phyloP scores from a whole-genome alignment of 2,888 invertebrate species.

The Eupsilia transversa region DNA sequence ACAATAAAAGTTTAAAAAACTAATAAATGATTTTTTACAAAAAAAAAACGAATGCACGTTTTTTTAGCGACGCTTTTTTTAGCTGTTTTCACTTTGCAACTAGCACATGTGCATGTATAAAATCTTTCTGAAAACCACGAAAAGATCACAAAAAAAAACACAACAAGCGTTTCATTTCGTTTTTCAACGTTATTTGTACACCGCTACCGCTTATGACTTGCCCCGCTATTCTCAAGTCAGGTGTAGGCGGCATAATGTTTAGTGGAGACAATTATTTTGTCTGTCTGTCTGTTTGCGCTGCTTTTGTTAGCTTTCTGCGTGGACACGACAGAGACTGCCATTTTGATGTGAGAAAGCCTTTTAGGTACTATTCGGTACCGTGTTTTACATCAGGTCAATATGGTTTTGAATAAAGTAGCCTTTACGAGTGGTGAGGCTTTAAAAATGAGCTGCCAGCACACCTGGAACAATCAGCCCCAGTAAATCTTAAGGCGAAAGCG shows the following conservation, averaged over 20 bases:
- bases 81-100: too few relatives aligned
- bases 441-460: background rate
- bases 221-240: conserved; percentile 58
- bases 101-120: too few relatives aligned
- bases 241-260: conserved; percentile 84
- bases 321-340: conserved; percentile 66
- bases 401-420: background rate
- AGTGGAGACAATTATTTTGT: conserved; percentile 85
- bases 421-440: background rate
- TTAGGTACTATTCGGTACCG: background rate
- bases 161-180: too few relatives aligned
- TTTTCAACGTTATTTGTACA: background rate
- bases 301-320: conserved; percentile 65
- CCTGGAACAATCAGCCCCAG: background rate
- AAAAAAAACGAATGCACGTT: too few relatives aligned
- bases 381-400: background rate
- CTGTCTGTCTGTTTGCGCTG: conserved; percentile 78
- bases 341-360: conserved; percentile 47
- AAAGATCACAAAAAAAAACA: too few relatives aligned
- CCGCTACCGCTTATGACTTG: conserved; percentile 56
- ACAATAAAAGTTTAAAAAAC: too few relatives aligned
- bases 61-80: too few relatives aligned
- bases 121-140: too few relatives aligned
- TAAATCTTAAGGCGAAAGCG: background rate
- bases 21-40: too few relatives aligned